Base-by-base conservation (phyloP, 2,888 invertebrate species). In the Anthoptus insignis region DNA sequence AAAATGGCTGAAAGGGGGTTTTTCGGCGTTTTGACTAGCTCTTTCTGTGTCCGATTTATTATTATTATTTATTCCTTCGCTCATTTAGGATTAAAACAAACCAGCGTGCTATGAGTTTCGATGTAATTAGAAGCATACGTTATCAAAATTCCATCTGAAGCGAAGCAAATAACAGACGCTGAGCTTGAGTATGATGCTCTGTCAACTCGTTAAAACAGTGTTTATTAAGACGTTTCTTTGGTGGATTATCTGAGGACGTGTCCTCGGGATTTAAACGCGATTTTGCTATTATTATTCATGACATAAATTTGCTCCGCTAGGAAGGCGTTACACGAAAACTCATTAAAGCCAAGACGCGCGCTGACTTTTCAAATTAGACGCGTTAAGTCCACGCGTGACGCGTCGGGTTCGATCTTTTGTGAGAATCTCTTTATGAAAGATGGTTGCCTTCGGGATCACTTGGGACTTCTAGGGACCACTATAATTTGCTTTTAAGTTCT, bases 381-480 rank as follows among this genome's bases (percentile, higher is more conserved):
- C 91, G 91, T 90, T 91, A 91, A 91, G 91, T 87, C 89, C 91
- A 91, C 89, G 91, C 91, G 91, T 91, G 91, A 87, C 86, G 82
- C 65, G 45, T 47, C 61, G 58, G 63, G 47, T 47, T 58, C 29
- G 52, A 32, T 24, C 32, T 22, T 13, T n/a, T 49, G 0, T 24
- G 64, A 7, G 9, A 39, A 14, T n/a, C 2, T 32, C 39, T 59
- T 52, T 52, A 59, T 14, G 58, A n/a, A n/a, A n/a, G n/a, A n/a
- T n/a, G n/a, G n/a, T n/a, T n/a, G n/a, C n/a, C n/a, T n/a, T n/a
- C n/a, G n/a, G n/a, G n/a, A n/a, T n/a, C n/a, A n/a, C n/a, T n/a
- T n/a, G n/a, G n/a, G n/a, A n/a, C n/a, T n/a, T n/a, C n/a, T n/a
- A n/a, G n/a, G n/a, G n/a, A n/a, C n/a, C n/a, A n/a, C n/a, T n/a